Evolutionary conservation across 92 coral and sea anemone genomes (phyloP).

Genomic region (Palythoa caribaeorum): DNA sequence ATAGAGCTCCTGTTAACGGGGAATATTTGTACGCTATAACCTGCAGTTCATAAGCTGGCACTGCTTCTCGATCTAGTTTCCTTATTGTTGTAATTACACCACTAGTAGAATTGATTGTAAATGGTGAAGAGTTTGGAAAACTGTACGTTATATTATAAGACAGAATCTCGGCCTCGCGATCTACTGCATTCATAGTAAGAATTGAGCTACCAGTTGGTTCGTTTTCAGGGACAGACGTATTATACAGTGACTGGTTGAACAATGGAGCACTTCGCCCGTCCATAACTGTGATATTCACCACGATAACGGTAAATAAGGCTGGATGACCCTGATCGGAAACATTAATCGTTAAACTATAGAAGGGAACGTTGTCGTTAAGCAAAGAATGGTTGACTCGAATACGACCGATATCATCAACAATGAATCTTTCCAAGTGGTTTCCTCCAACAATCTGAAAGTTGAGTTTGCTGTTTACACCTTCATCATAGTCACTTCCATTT

Average conservation of each 20-base stretch:
- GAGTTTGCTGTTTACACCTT: conserved; percentile 51
- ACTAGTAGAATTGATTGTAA: conserved; percentile 30
- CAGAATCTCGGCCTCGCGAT: neutral
- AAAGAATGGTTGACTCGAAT: conserved; percentile 45
- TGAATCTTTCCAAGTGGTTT: conserved; percentile 44
- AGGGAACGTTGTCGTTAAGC: neutral
- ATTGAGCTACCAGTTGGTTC: neutral
- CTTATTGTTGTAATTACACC: conserved; percentile 25
- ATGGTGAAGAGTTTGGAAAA: conserved; percentile 29
- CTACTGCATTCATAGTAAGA: neutral
- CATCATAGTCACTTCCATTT: conserved; percentile 61
- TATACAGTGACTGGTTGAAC: conserved; percentile 39
- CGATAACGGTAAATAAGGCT: neutral
- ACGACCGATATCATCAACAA: conserved; percentile 40
- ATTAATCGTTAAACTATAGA: conserved; percentile 2
- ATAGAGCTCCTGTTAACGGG: conserved; percentile 44
- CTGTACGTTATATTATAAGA: neutral
- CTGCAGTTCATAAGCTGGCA: conserved; percentile 25
- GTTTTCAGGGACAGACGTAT: neutral
- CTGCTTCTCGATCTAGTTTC: conserved; percentile 48
- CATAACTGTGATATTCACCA: conserved; percentile 14
- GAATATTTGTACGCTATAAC: conserved; percentile 50
- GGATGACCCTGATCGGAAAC: conserved; percentile 30
- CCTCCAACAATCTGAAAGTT: conserved; percentile 54
- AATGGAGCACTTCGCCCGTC: conserved; percentile 50